Evolutionary conservation across 2,888 invertebrate species (phyloP), one percentile per base, ranked within the genome.

Genomic region (Idaea straminata): DNA sequence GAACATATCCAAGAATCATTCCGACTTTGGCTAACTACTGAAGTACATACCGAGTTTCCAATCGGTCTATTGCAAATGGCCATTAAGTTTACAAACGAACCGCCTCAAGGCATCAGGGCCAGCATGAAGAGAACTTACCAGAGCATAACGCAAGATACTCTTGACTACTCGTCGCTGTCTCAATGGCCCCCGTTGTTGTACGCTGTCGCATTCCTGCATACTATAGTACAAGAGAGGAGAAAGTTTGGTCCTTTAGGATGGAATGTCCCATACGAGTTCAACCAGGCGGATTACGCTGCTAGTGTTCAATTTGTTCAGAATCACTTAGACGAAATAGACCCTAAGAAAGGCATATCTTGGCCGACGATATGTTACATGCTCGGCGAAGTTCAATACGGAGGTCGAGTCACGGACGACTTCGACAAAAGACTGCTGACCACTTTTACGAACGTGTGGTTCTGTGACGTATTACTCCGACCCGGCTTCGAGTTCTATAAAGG

Each of bases 231-330:
- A 89, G 99, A 99, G 86, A 94, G 99, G 71, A 93, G 99, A 72
- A 99, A 99, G 89, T 99, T 98, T 83, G 99, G 99, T 0, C 98
- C 99, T 0, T 94, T 99, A 15, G 99, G 99, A 7, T 99, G 99
- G 99, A 99, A 99, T 83, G 94, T 99, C 72, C 98, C 98, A 0
- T 99, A 99, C 79, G 99, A 99, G 87, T 99, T 99, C 85, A 98
- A 98, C 90, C 98, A 99, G 91, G 97, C 99, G 0, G 99, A 99
- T 86, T 98, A 98, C 82, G 97, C 97, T 3, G 98, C 99, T 3
- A 97, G 98, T 69, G 97, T 99, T 0, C 98, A 98, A 86, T 99
- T 99, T 84, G 95, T 99, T 67, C 99, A 99, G 86, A 99, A 99
- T 85, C 99, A 99, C 89, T 92, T 99, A 67, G 99, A 99, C 83